These are phyloP conservation scores for Accipiter superciliosus DNA, from an alignment of 2,797 vertebrate species.

Conservation along the genomic window DNA sequence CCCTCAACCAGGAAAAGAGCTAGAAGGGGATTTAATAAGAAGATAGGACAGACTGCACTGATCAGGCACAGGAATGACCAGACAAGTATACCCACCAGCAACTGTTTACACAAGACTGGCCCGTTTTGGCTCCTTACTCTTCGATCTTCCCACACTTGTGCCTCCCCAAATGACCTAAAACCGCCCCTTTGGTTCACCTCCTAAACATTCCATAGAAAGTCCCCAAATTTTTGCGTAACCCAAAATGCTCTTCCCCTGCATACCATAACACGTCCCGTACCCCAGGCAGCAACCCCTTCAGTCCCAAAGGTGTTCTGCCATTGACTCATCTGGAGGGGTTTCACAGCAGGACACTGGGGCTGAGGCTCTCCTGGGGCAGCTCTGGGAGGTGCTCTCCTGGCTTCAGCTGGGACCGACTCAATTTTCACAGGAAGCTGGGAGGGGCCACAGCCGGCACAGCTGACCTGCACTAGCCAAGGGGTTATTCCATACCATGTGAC, in stretches of 20 bases:
- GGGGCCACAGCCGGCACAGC: too few relatives aligned
- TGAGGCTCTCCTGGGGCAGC: not conserved
- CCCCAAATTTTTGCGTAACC: not conserved
- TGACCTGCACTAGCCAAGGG: too few relatives aligned
- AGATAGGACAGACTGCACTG: not conserved
- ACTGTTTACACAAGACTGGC: not conserved
- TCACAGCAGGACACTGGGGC: accelerated
- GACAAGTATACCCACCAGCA: not conserved
- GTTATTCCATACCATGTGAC: too few relatives aligned
- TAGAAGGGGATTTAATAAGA: not conserved
- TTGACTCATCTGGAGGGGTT: not conserved
- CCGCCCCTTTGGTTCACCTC: not conserved
- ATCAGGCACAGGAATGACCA: not conserved
- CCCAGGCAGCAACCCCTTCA: not conserved
- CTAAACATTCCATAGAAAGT: not conserved
- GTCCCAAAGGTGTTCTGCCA: not conserved
- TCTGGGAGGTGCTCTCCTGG: not conserved
- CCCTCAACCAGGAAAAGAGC: accelerated
- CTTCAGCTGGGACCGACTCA: too few relatives aligned
- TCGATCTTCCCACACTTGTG: not conserved
- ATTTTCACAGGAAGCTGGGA: too few relatives aligned
- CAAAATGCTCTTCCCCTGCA: not conserved
- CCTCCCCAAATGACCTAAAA: not conserved
- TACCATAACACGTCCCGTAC: accelerated
- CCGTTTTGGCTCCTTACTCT: not conserved